Evolutionary conservation across 2,888 invertebrate genomes (phyloP).

Genomic region (Celastrina argiolus): DNA sequence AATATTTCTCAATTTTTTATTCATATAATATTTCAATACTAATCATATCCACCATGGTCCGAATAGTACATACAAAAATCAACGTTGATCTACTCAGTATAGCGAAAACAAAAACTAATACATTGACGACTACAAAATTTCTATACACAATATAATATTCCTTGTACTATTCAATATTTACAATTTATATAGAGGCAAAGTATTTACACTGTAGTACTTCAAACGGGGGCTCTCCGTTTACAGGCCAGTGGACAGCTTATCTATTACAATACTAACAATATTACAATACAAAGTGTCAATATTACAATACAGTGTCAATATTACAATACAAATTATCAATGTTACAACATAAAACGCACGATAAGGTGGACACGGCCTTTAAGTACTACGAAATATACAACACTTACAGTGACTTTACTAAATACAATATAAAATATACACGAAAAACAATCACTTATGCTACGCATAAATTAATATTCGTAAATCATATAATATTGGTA

Average conservation of each 20-base stretch:
- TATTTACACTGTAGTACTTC: conserved; percentile 44
- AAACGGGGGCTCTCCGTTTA: conserved; percentile 73
- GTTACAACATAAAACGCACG: conserved; percentile 23
- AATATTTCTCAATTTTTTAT: conserved; percentile 16
- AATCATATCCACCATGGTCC: conserved; percentile 35
- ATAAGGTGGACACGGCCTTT: conserved; percentile 4
- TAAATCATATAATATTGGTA: neutral
- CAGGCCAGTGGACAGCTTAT: conserved; percentile 52
- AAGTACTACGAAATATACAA: conserved; percentile 21
- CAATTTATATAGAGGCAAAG: neutral
- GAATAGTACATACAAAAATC: conserved; percentile 32
- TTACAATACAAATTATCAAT: conserved; percentile 22
- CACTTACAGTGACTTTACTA: conserved; percentile 26
- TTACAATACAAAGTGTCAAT: neutral
- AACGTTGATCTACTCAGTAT: conserved; percentile 18
- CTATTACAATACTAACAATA: conserved; percentile 33
- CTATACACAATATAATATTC: conserved; percentile 14
- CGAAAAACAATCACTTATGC: conserved; percentile 26
- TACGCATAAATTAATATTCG: conserved; percentile 20
- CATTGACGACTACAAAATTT: conserved; percentile 16
- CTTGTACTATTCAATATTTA: conserved; percentile 12
- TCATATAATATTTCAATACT: neutral
- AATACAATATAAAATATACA: conserved; percentile 28
- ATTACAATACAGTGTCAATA: neutral
- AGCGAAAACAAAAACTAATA: conserved; percentile 24